Conservation (phyloP, 2,888 invertebrate genomes). For the Ophraella communa region DNA sequence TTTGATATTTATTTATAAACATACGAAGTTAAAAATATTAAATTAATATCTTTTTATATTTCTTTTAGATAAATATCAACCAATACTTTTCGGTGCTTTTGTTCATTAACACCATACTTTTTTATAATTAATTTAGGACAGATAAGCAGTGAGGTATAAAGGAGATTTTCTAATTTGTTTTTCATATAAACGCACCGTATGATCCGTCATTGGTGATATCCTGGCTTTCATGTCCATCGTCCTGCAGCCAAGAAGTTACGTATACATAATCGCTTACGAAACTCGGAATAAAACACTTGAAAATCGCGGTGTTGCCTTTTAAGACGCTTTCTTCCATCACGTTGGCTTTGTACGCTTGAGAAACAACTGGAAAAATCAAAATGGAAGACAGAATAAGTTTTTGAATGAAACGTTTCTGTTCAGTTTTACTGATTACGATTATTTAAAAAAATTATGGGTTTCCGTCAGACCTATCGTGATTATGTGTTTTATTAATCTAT, state of each 20-base stretch:
- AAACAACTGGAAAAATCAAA: conserved; percentile 76
- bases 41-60: too few species aligned
- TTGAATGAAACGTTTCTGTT: too few species aligned
- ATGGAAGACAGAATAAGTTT: conserved; percentile 24
- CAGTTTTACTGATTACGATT: too few species aligned
- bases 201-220: conserved; percentile 29
- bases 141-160: not conserved
- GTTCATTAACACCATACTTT: too few species aligned
- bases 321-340: conserved; percentile 93
- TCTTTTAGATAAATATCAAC: too few species aligned
- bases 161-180: not conserved
- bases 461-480: too few species aligned
- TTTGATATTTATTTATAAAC: too few species aligned
- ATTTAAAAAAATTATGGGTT: too few species aligned
- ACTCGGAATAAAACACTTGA: conserved; percentile 93
- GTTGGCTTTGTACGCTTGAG: conserved; percentile 88
- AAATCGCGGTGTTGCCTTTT: conserved; percentile 87
- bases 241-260: conserved; percentile 86
- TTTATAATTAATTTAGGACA: not conserved
- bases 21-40: too few species aligned
- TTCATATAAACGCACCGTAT: conserved; percentile 40
- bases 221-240: conserved; percentile 64
- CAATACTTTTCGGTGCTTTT: too few species aligned
- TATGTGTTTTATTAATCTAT: too few species aligned
- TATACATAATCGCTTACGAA: conserved; percentile 90